Percentiles rank a stretch among this genome's conserved stretches.
These are phyloP conservation scores for Papilio polyxenes DNA, from an alignment of 1,140 invertebrate species.

Conservation along the genomic window DNA sequence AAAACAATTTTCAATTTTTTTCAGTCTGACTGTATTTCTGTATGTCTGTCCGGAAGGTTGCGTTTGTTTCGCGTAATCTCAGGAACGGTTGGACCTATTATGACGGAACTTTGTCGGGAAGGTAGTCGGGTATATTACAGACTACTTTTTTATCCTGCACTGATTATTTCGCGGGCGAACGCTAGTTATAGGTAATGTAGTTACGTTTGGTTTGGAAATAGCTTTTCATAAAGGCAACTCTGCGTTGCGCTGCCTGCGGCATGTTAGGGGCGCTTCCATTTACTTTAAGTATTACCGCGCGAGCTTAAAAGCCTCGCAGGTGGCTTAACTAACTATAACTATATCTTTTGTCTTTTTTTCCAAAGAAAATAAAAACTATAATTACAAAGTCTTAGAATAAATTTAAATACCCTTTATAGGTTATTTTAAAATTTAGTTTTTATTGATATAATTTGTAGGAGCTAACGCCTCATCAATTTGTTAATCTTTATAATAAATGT, in stretches of 20 bases:
- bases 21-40: no score
- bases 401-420: not conserved
- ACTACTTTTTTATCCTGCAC: no score
- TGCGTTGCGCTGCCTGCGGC: constrained; percentile 27
- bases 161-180: no score
- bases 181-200: not conserved
- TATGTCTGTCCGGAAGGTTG: no score
- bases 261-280: not conserved
- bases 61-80: no score
- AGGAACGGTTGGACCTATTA: no score
- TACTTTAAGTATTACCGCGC: constrained; percentile 5
- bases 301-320: constrained; percentile 13
- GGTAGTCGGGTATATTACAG: no score
- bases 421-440: no score
- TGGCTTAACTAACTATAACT: constrained; percentile 15
- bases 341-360: not conserved
- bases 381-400: not conserved
- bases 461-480: not conserved
- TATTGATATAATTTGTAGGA: no score
- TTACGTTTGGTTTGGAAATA: not conserved
- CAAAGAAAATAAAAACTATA: not conserved
- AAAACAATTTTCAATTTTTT: no score
- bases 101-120: no score
- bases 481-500: not conserved
- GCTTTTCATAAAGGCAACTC: not conserved